phyloP scores from a whole-genome alignment of 2,888 invertebrate species.

The Liposcelis brunnea region DNA sequence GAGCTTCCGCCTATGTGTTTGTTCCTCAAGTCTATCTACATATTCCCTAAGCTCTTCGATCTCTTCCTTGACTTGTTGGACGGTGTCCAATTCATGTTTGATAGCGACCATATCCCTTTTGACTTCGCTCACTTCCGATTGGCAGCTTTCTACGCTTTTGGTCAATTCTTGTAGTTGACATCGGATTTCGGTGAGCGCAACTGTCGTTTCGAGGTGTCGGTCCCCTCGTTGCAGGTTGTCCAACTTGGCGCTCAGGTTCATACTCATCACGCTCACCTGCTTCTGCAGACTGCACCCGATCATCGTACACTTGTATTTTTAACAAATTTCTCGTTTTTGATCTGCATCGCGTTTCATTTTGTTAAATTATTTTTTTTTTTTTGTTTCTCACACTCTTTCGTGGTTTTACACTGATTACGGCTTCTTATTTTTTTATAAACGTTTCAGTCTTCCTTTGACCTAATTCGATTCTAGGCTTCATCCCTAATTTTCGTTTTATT shows the following conservation, averaged over 20 bases:
- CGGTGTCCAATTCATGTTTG: slow-evolving; percentile 83
- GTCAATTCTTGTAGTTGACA: slow-evolving; percentile 84
- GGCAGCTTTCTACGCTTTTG: slow-evolving; percentile 87
- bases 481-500: too few relatives aligned
- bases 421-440: too few relatives aligned
- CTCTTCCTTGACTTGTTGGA: slow-evolving; percentile 88
- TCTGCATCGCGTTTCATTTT: too few relatives aligned
- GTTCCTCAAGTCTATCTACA: slow-evolving; percentile 81
- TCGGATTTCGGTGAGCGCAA: slow-evolving; percentile 84
- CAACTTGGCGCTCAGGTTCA: slow-evolving; percentile 86
- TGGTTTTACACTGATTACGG: too few relatives aligned
- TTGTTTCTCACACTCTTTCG: too few relatives aligned
- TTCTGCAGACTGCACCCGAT: slow-evolving; percentile 66
- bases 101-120: slow-evolving; percentile 91
- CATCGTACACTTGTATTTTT: too few relatives aligned
- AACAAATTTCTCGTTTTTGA: too few relatives aligned
- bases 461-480: too few relatives aligned
- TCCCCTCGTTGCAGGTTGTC: slow-evolving; percentile 78
- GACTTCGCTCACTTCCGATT: slow-evolving; percentile 78
- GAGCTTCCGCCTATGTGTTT: slow-evolving; percentile 76
- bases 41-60: slow-evolving; percentile 84
- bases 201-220: slow-evolving; percentile 82
- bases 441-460: too few relatives aligned
- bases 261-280: slow-evolving; percentile 96
- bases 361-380: too few relatives aligned